Percentiles rank a stretch among this genome's conserved stretches.
Conservation (phyloP, 2,113 vertebrate species). For the Coptodon bakossiorum region DNA sequence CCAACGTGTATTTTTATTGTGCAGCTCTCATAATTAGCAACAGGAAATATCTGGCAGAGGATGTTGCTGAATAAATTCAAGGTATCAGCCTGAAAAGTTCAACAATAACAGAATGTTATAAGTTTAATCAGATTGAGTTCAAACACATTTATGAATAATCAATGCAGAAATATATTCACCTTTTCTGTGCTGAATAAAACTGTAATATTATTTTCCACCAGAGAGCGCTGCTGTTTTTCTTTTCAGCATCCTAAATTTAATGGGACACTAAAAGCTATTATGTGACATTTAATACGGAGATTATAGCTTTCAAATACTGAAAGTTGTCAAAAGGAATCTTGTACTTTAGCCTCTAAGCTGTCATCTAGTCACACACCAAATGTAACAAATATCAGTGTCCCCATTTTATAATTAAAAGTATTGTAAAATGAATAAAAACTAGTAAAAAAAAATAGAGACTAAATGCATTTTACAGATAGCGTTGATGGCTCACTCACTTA, state of each 20-base stretch:
- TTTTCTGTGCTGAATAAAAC: background rate
- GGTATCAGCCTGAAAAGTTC: fast-evolving
- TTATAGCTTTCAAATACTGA: fast-evolving
- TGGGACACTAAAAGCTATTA: background rate
- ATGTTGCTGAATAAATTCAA: background rate
- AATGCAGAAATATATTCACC: background rate
- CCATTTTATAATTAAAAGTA: background rate
- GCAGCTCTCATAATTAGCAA: background rate
- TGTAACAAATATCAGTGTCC: background rate
- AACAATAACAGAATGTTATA: background rate
- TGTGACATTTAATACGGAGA: fast-evolving
- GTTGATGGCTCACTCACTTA: fast-evolving
- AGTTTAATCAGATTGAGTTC: background rate
- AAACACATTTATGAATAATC: background rate
- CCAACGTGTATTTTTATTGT: background rate
- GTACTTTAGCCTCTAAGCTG: background rate
- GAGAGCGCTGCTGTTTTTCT: background rate
- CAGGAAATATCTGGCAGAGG: background rate
- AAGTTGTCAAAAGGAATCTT: background rate
- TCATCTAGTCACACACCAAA: background rate
- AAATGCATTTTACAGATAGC: background rate
- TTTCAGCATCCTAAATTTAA: background rate
- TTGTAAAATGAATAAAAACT: background rate
- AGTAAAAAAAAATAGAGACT: background rate
- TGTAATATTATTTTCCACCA: background rate